Conservation (phyloP, 2,888 invertebrate species). For the Caenorhabditis sp. region DNA sequence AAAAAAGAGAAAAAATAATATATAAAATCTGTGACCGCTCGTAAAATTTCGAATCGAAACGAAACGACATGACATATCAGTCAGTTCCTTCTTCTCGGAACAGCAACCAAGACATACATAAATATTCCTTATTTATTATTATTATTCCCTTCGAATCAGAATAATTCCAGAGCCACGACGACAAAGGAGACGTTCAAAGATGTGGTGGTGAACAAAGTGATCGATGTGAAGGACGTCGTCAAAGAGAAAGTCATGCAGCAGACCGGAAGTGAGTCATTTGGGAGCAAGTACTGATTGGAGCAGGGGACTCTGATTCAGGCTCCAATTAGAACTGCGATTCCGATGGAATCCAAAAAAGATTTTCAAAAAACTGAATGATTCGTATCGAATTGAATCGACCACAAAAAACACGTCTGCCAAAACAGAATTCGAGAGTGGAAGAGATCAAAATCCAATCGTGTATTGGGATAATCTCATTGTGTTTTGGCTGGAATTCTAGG, state of each 20-base stretch:
- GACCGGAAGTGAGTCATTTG: conserved; percentile 78
- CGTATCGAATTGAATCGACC: no score
- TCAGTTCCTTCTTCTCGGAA: conserved; percentile 1
- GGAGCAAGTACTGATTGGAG: background rate
- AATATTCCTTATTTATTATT: no score
- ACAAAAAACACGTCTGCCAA: no score
- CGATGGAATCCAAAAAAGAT: no score
- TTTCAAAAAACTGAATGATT: no score
- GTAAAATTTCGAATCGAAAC: conserved; percentile 41
- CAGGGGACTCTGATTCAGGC: no score
- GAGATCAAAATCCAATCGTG: no score
- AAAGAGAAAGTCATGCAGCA: conserved; percentile 81
- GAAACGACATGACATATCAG: conserved; percentile 8
- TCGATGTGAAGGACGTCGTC: conserved; percentile 79
- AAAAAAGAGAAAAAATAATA: conserved; percentile 20
- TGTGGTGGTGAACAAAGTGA: conserved; percentile 73
- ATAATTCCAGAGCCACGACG: conserved; percentile 71
- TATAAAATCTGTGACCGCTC: conserved; percentile 55
- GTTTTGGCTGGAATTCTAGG: no score
- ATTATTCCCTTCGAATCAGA: background rate
- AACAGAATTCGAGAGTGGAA: no score
- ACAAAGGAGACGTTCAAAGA: conserved; percentile 76
- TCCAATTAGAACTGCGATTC: no score
- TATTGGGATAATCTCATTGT: no score
- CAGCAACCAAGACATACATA: background rate